phyloP scores from a whole-genome alignment of 2,797 vertebrate genomes.

The Tolypeutes matacus region DNA sequence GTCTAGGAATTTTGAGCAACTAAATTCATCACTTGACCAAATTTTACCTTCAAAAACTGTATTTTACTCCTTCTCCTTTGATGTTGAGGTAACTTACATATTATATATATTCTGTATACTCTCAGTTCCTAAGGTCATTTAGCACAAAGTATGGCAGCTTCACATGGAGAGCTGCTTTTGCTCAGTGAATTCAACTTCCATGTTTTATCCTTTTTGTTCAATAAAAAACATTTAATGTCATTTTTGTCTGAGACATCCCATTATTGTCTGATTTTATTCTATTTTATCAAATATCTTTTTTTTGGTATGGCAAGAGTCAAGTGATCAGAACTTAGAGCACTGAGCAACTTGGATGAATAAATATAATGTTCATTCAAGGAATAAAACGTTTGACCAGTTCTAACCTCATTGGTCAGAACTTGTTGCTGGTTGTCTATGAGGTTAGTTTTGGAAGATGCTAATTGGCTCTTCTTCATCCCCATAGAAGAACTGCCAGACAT shows the following conservation, averaged over 20 bases:
- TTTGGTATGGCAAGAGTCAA: neutral
- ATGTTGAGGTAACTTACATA: constrained; percentile 86
- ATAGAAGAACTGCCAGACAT: neutral
- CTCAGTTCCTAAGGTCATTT: constrained; percentile 88
- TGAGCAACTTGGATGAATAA: constrained; percentile 12
- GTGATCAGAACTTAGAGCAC: constrained; percentile 12
- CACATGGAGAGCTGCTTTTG: constrained; percentile 86
- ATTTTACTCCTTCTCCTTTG: constrained; percentile 85
- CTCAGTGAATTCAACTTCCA: constrained; percentile 88
- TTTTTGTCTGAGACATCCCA: constrained; percentile 83
- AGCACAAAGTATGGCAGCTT: constrained; percentile 89
- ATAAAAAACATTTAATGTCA: constrained; percentile 91
- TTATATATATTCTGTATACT: constrained; percentile 86
- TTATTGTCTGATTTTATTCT: constrained; percentile 76
- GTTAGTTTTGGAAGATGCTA: constrained; percentile 1
- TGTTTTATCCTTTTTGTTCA: constrained; percentile 90
- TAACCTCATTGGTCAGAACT: constrained; percentile 4
- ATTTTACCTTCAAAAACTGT: constrained; percentile 78
- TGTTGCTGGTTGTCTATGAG: constrained; percentile 41
- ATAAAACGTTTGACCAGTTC: neutral
- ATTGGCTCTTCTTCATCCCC: neutral
- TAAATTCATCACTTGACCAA: constrained; percentile 83
- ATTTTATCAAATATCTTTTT: neutral
- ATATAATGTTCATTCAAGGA: constrained; percentile 38
- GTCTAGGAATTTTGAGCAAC: constrained; percentile 87